Base-by-base conservation (phyloP, 2,797 vertebrate species). In the Sebastes kiyomatsui region DNA sequence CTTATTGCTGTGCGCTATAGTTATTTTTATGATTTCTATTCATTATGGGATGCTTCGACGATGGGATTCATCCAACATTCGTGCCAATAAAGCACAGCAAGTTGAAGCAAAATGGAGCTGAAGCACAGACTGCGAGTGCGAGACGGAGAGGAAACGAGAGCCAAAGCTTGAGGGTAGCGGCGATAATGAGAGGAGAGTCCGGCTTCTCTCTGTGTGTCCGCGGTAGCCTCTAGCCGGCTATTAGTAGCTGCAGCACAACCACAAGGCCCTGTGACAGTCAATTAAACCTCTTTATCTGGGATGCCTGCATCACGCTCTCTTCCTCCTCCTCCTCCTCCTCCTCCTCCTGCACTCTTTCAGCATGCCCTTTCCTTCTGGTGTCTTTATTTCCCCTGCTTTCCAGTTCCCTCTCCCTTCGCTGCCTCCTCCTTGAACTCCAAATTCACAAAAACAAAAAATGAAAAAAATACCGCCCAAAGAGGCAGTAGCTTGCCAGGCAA, bases 211-310 rank as follows among this genome's bases (percentile, higher is more conserved):
- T 93, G 91, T 62, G 78, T 81, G 88, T 91, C 89, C 81, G 82
- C 92, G 87, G 93, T 91, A 93, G 95, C 92, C 91, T 90, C 85
- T 75, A 89, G 91, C 89, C 72, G 90, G 70, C 90, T 90, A 92
- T 93, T 92, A 93, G 90, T 49, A 84, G 87, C 89, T 81, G 71
- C 80, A 84, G 87, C 76, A 90, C 87, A 77, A 83, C 90, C 90
- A 80, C 87, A 75, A 81, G 89, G 94, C 95, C 93, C 87, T 86
- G 94, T 96, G 96, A 96, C 95, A 97, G 95, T 97, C 96, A 97
- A 97, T 97, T 97, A 98, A 96, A 96, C 94, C 94, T 96, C 96
- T 97, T 97, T 96, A 97, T 97, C 96, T 90, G 74, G 76, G 76
- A 85, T 86, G 88, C 89, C 89, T 75, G 83, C 64, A 35, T 90